A percentile compares a stretch with the other conserved stretches of the same genome.
phyloP scores from a whole-genome alignment of 2,888 invertebrate genomes.

The Microdon myrmicae region DNA sequence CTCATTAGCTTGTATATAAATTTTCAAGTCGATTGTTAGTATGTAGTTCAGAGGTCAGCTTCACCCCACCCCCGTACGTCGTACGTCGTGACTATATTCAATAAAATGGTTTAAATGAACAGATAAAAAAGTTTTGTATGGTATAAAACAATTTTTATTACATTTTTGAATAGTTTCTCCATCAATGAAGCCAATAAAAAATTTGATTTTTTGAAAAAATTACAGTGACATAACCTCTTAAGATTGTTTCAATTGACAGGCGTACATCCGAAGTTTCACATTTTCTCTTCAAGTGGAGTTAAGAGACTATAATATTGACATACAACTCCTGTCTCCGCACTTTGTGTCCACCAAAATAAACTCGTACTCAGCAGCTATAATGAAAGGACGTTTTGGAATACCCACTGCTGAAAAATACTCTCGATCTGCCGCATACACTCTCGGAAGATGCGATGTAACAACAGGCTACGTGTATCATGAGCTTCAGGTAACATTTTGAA shows the following conservation, averaged over 20 bases:
- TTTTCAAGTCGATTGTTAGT: too few relatives aligned
- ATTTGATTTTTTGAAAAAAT: too few relatives aligned
- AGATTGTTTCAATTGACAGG: conserved; percentile 67
- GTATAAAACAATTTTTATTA: too few relatives aligned
- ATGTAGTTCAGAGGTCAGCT: too few relatives aligned
- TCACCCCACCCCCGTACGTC: too few relatives aligned
- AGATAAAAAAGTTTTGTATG: too few relatives aligned
- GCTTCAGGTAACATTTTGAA: conserved; percentile 72
- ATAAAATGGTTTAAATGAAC: too few relatives aligned
- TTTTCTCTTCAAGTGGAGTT: conserved; percentile 84
- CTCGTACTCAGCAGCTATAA: conserved; percentile 76
- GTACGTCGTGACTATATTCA: too few relatives aligned
- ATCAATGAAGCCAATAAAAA: too few relatives aligned
- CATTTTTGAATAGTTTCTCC: too few relatives aligned
- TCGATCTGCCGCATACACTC: conserved; percentile 78
- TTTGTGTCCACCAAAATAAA: conserved; percentile 93
- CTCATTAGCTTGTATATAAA: too few relatives aligned
- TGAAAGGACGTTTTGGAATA: conserved; percentile 73
- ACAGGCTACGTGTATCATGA: conserved; percentile 92
- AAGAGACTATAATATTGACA: conserved; percentile 75
- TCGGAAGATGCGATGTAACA: conserved; percentile 81
- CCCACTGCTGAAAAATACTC: conserved; percentile 77
- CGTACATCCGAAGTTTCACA: conserved; percentile 80
- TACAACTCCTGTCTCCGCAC: conserved; percentile 84
- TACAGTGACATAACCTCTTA: too few relatives aligned